Base-by-base conservation (phyloP, 92 coral and sea anemone species). In the Heliopora coerulea region DNA sequence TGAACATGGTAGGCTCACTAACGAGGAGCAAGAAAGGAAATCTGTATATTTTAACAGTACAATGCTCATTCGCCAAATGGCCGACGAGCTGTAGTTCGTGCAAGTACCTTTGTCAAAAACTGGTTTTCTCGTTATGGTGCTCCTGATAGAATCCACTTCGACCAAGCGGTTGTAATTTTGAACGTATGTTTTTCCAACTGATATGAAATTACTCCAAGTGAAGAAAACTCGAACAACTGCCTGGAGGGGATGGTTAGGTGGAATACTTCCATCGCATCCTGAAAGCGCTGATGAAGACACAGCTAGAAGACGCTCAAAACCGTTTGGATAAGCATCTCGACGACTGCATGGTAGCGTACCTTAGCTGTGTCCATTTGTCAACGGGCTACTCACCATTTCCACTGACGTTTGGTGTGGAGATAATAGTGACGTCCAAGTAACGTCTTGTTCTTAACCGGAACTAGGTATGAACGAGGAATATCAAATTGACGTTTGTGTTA, bases 111-210 rank as follows among this genome's bases (percentile, higher is more conserved):
- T 8, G 83, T 82, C 18, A 76, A 81, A 34, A 23, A 81, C 56
- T 85, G 86, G 86, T 46, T 82, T n/a, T 46, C n/a, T 21, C 46
- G 79, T 14, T 86, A 33, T 52, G 82, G 90, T 18, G 82, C 60
- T 10, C 87, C 84, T 20, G 73, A 78, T 20, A 65, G 73, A 35
- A n/a, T 78, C 26, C 87, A 86, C 30, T 62, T 79, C 2, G 87
- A 83, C 64, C 82, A 73, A 64, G 90, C n/a, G n/a, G 90, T n/a
- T 18, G 87, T 8, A 83, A 86, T 32, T 86, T 86, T 49, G 84
- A 78, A 30, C 78, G 84, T 2, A 21, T 27, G 14, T 21, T 86
- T 6, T 78, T 78, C 60, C 57, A 37, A 10, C 73, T 72, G 20
- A 52, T 78, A 26, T 78, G 90, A 14, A 44, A 26, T 12, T 86